Evolutionary conservation across 2,113 vertebrate genomes (phyloP), one percentile per base, ranked within the genome.

Genomic region (Tiliqua scincoides): DNA sequence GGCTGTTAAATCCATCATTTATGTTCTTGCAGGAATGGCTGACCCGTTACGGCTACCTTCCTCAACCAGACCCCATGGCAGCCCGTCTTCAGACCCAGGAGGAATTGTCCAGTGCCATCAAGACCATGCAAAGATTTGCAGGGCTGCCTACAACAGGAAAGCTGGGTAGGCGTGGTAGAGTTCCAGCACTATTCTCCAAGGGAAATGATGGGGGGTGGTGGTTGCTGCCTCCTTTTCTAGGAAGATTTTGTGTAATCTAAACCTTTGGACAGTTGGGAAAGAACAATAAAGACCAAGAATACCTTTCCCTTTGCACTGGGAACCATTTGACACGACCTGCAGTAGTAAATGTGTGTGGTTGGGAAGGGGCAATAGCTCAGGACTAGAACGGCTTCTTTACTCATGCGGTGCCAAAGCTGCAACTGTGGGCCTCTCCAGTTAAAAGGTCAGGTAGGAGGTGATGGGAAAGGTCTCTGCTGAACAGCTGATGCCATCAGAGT

Each of bases 1-100:
- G 70, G n/a, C 63, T 27, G n/a, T 37, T 25, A 21, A 8, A 57
- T 25, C 83, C 63, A 77, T 52, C 52, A 82, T 76, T n/a, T 81
- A 15, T 12, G 54, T 18, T 6, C 54, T 86, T 21, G 15, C 85
- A 99, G 98, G 97, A 98, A 81, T 99, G 98, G 97, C 90, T 99
- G 77, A 97, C 96, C 73, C 96, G 98, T 54, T 99, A 98, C 48
- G 98, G 98, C 37, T 98, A 98, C 92, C 95, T 99, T 63, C 96
- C 97, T 1, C 96, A 96, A 1, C 95, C 98, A 0, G 94, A 99
- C 88, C 97, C 97, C 0, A 93, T 93, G 32, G 96, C 96, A 2
- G 97, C 97, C 8, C 94, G 92, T 86, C 96, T 98, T 81, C 97
- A 97, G 93, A 97, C 95, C 43, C 96, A 89, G 67, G 95, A 93